phyloP scores from a whole-genome alignment of 2,113 vertebrate genomes.

The Neodon shergylaensis region DNA sequence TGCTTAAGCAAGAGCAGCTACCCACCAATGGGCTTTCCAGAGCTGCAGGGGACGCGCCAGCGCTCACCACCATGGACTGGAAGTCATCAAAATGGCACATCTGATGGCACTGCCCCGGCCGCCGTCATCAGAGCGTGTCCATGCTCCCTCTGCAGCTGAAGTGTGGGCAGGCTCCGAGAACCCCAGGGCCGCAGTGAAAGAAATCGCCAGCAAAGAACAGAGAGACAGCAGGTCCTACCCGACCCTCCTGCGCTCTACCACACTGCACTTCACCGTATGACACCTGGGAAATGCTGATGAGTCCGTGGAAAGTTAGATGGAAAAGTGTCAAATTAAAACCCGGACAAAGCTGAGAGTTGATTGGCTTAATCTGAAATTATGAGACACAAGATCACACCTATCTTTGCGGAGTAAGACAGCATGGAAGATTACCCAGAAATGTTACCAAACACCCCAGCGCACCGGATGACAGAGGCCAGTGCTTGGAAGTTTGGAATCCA shows the following conservation, averaged over 20 bases:
- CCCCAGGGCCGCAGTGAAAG: conserved; percentile 12
- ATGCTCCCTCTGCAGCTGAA: neutral
- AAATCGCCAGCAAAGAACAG: conserved; percentile 25
- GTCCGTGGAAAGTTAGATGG: conserved; percentile 32
- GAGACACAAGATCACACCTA: conserved; percentile 53
- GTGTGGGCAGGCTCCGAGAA: conserved; percentile 6
- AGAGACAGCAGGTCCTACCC: neutral
- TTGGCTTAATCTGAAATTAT: conserved; percentile 49
- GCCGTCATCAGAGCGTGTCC: neutral
- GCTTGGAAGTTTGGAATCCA: neutral
- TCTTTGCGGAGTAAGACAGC: conserved; percentile 53
- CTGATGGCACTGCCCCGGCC: conserved; percentile 40
- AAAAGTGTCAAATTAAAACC: conserved; percentile 56
- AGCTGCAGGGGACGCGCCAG: conserved; percentile 29
- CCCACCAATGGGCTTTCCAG: conserved; percentile 13
- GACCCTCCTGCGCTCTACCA: conserved; percentile 50
- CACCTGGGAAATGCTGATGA: conserved; percentile 57
- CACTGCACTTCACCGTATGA: conserved; percentile 5
- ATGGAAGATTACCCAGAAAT: conserved; percentile 53
- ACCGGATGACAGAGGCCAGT: neutral
- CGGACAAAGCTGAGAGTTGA: conserved; percentile 58
- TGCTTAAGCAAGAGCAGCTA: conserved; percentile 13
- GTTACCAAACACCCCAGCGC: conserved; percentile 30
- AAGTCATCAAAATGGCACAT: conserved; percentile 5
- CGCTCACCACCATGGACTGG: neutral